Percentiles rank a stretch among this genome's conserved stretches.
Conservation (phyloP, 2,888 invertebrate species). For the Melinaea menophilus region DNA sequence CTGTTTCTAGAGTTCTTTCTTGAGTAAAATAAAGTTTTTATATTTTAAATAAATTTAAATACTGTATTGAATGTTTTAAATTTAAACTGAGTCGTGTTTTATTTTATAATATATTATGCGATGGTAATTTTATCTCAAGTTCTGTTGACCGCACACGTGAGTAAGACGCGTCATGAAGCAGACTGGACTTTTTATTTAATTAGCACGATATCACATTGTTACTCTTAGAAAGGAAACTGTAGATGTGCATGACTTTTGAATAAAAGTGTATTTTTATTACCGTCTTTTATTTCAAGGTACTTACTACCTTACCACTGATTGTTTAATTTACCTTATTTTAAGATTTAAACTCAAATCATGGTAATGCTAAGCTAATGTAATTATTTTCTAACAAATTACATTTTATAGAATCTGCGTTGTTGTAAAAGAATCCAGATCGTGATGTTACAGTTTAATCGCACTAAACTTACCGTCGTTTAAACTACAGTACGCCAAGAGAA, state of each 20-base stretch:
- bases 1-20: no score
- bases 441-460: slow-evolving; percentile 22
- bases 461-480: slow-evolving; percentile 27
- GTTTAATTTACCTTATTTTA: no score
- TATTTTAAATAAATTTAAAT: no score
- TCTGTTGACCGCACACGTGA: slow-evolving; percentile 22
- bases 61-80: no score
- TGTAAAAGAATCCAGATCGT: neutral
- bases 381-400: no score
- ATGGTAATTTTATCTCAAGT: slow-evolving; percentile 12
- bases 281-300: slow-evolving; percentile 41
- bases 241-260: slow-evolving; percentile 74
- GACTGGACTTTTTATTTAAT: slow-evolving; percentile 50
- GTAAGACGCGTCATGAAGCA: slow-evolving; percentile 31
- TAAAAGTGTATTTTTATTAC: slow-evolving; percentile 69
- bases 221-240: slow-evolving; percentile 65
- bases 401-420: neutral
- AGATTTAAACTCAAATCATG: no score
- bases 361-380: no score
- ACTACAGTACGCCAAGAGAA: neutral
- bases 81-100: neutral
- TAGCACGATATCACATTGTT: slow-evolving; percentile 67
- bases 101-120: slow-evolving; percentile 10
- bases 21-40: no score
- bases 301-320: no score